Base-by-base conservation (phyloP, 2,113 vertebrate species). In the Corythoichthys intestinalis region DNA sequence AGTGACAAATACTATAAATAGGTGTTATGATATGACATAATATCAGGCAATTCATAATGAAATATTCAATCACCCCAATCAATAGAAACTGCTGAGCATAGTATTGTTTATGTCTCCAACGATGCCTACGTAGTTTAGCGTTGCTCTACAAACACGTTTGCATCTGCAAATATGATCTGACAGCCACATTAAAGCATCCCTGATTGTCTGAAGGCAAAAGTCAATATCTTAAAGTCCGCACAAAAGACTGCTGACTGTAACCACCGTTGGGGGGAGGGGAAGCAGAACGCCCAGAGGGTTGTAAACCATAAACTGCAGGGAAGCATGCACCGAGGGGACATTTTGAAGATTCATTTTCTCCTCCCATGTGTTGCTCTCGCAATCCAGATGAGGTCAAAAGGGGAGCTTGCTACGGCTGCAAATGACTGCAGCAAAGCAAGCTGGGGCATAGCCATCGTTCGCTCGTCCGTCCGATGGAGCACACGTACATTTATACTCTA, bases 301-400 rank as follows among this genome's bases (percentile, higher is more conserved):
- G 38, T 54, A 50, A 76, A 34, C n/a, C 20, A 67, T 69, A 41
- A 71, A 73, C 54, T 65, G 53, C 48, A 57, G 15, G 47, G 70
- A 69, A 52, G 66, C 59, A 69, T 35, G n/a, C 17, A 28, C 34
- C 35, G 34, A 10, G 11, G n/a, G 11, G 34, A 14, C 70, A 35
- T 52, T 53, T 71, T 49, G 37, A 71, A 17, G 10, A 47, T 71
- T 17, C 46, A 14, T n/a, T 48, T 48, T 56, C 54, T 72, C n/a
- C 60, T 63, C 60, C 60, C 6, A 50, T 69, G 50, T 13, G 7
- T 52, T 61, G 37, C 47, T 52, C 15, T 53, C 12, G 44, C 67
- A 71, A 59, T 53, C 57, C 6, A 52, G 60, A 63, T 38, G 35
- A 48, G 34, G 20, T 52, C 2, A 15, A 72, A 65, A 47, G 60